Percentiles rank a stretch among this genome's conserved stretches.
Conservation (phyloP, 1,140 invertebrate genomes). For the Monomorium pharaonis region DNA sequence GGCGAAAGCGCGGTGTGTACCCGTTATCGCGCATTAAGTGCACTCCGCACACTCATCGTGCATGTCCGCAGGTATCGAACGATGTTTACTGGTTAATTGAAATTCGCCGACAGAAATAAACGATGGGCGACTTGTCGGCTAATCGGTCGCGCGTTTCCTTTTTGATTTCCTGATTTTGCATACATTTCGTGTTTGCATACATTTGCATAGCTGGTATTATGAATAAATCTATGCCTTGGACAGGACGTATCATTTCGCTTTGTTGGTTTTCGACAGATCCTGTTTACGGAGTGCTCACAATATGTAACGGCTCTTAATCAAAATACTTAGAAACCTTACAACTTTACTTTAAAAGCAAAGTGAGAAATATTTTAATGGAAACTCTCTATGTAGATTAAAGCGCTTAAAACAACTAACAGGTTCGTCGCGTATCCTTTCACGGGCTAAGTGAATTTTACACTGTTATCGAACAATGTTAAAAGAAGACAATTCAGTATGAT, state of each 20-base stretch:
- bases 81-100: slow-evolving; percentile 22
- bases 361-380: not conserved
- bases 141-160: slow-evolving; percentile 11
- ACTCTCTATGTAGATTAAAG: not conserved
- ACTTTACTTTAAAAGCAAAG: too few species aligned
- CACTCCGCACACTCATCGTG: slow-evolving; percentile 2
- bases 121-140: not conserved
- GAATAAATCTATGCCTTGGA: not conserved
- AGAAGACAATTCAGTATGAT: not conserved
- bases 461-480: not conserved
- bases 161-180: slow-evolving; percentile 14
- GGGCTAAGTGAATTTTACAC: not conserved
- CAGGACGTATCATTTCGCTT: not conserved
- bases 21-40: slow-evolving; percentile 30
- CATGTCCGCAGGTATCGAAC: slow-evolving; percentile 18
- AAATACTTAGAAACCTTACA: not conserved
- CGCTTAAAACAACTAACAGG: not conserved
- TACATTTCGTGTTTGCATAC: slow-evolving; percentile 25
- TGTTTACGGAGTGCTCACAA: not conserved
- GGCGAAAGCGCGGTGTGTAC: slow-evolving; percentile 52
- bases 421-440: not conserved
- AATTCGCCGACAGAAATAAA: slow-evolving; percentile 51
- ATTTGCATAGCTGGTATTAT: slow-evolving; percentile 11
- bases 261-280: not conserved
- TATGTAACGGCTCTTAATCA: not conserved